Evolutionary conservation across 64 coral and sea anemone genomes (phyloP).

Genomic region (Actinia equina): DNA sequence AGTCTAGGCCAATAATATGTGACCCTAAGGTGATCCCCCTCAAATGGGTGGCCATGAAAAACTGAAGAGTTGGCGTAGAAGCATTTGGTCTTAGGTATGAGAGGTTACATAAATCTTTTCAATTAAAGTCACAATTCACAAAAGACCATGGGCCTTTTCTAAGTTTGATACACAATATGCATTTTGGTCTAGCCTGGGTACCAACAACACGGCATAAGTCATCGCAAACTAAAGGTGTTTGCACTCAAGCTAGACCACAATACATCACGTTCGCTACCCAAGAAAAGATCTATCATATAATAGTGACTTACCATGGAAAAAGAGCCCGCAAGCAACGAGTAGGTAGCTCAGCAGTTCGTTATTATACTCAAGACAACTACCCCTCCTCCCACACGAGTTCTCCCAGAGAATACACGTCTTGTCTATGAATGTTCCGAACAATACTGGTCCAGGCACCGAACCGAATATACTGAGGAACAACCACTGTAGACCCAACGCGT

Average conservation of each 20-base stretch:
- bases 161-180: too few relatives aligned
- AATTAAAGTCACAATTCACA: too few relatives aligned
- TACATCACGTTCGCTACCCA: not conserved
- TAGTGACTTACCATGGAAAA: conserved; percentile 76
- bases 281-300: not conserved
- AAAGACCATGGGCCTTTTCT: too few relatives aligned
- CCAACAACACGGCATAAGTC: too few relatives aligned
- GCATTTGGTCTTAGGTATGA: not conserved
- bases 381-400: conserved; percentile 67
- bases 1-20: too few relatives aligned
- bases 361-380: conserved; percentile 90
- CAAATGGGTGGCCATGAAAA: not conserved
- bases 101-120: too few relatives aligned
- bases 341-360: conserved; percentile 90
- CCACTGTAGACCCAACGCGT: conserved; percentile 88
- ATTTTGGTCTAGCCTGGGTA: too few relatives aligned
- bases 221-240: not conserved
- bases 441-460: conserved; percentile 77
- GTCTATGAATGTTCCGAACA: conserved; percentile 96
- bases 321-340: conserved; percentile 75
- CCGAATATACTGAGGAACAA: conserved; percentile 79
- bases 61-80: not conserved
- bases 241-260: not conserved
- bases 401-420: conserved; percentile 92
- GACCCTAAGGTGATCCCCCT: too few relatives aligned